Evolutionary conservation across 1,140 invertebrate species (phyloP), one percentile per base, ranked within the genome.

Genomic region (Penaeus japonicus): DNA sequence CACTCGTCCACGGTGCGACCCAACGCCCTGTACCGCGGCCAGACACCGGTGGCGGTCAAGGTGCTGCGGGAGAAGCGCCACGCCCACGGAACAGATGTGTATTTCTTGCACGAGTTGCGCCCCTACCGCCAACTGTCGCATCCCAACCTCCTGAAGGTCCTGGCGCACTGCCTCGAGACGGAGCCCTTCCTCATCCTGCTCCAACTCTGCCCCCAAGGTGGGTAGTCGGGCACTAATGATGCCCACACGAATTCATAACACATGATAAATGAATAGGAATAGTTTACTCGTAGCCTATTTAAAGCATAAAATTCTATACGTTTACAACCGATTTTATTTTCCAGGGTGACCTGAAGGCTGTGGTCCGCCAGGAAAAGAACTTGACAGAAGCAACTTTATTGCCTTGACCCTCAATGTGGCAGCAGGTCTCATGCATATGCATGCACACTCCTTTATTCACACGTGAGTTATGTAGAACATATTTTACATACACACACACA

Each of bases 41-140:
- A 91, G 84, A 92, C 89, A 22, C 91, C 92, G 53, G 93, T 93
- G n/a, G 94, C 96, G 32, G 95, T 96, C 0, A 94, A 96, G 91
- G 95, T 96, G 80, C 92, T 96, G 2, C 94, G 95, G 22, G 95
- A 96, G 91, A 95, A n/a, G 96, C 91, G 95, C 96, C 12, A 94
- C 94, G 7, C 93, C 93, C 3, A 92, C 93, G 39, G 96, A 96
- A 89, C 94, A 96, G 91, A 93, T 94, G 27, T n/a, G n/a, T 94
- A 94, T 91, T 96, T 96, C 91, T 93, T 96, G 2, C 94, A 96
- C 90, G 96, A 97, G 92, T 95, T 94, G 0, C 92, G 93, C 30
- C 94, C 95, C 22, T 96, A 95, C 91, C 93, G 95, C 85, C 95
- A 95, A 92, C 92, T 95, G 39, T 91, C 92, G n/a, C 95, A 96